phyloP scores from a whole-genome alignment of 2,888 invertebrate species.

The Diloba caeruleocephala region DNA sequence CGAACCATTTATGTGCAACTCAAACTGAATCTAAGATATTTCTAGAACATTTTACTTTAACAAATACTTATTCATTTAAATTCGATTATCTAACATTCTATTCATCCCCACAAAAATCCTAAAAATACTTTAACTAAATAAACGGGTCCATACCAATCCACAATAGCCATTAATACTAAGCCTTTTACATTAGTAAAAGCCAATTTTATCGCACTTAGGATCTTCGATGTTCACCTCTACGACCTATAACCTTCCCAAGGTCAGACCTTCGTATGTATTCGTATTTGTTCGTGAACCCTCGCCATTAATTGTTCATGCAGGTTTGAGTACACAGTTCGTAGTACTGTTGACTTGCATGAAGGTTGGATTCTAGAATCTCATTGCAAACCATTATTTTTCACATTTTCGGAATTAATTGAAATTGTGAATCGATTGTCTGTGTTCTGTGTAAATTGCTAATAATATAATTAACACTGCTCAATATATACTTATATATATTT shows the following conservation, averaged over 20 bases:
- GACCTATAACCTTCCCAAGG: conserved; percentile 27
- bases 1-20: too few relatives aligned
- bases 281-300: conserved; percentile 27
- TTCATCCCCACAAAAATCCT: background rate
- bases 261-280: conserved; percentile 16
- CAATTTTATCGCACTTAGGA: conserved; percentile 41
- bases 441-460: conserved; percentile 11
- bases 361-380: conserved; percentile 24
- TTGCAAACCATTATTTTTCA: conserved; percentile 14
- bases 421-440: conserved; percentile 1
- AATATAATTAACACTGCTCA: background rate
- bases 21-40: too few relatives aligned
- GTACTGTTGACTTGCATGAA: conserved; percentile 26
- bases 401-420: conserved; percentile 25
- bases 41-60: too few relatives aligned
- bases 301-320: conserved; percentile 29
- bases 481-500: too few relatives aligned
- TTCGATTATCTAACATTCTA: background rate
- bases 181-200: conserved; percentile 30
- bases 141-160: conserved; percentile 1
- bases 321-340: conserved; percentile 16
- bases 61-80: too few relatives aligned
- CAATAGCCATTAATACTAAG: conserved; percentile 24
- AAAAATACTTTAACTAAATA: background rate
- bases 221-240: conserved; percentile 41